A percentile compares a stretch with the other conserved stretches of the same genome.
These are phyloP conservation scores for Caenorhabditis sulstoni DNA, from an alignment of 2,888 invertebrate species.

Conservation along the genomic window DNA sequence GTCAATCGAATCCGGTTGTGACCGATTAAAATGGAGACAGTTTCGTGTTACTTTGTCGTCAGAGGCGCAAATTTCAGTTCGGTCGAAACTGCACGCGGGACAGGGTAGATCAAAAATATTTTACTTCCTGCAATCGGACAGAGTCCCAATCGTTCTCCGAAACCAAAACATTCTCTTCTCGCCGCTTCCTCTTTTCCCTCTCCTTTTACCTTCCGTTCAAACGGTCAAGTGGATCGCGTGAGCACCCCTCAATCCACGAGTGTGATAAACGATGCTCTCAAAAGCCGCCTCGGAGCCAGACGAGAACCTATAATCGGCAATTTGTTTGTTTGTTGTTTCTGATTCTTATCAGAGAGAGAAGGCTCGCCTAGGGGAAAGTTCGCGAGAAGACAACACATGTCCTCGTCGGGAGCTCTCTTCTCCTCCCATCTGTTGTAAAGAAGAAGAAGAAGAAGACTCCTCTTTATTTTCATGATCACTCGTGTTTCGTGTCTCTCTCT, in stretches of 20 bases:
- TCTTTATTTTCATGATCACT: constrained; percentile 40
- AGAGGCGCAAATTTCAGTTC: neutral
- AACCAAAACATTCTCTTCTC: constrained; percentile 18
- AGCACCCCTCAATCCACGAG: constrained; percentile 15
- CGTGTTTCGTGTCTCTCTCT: constrained; percentile 13
- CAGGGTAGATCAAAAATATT: constrained; percentile 3
- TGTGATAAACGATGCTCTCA: neutral
- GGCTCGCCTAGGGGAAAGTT: constrained; percentile 37
- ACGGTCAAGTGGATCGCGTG: constrained; percentile 44
- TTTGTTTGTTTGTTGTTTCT: constrained; percentile 1
- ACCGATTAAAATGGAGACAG: constrained; percentile 33
- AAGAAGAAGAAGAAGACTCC: constrained; percentile 6
- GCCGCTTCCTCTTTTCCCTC: neutral
- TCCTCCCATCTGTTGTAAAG: constrained; percentile 46
- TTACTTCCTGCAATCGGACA: constrained; percentile 42
- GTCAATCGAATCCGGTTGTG: constrained; percentile 17
- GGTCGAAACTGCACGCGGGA: constrained; percentile 16
- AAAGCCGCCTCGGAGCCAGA: no score
- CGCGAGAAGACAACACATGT: constrained; percentile 40
- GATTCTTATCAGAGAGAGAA: neutral
- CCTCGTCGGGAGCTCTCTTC: constrained; percentile 8
- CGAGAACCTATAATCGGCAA: constrained; percentile 3
- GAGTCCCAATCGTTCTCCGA: constrained; percentile 16
- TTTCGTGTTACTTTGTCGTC: constrained; percentile 2
- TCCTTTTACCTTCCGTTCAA: constrained; percentile 6